Percentiles rank a stretch among this genome's conserved stretches.
These are phyloP conservation scores for Alethe castanea DNA, from an alignment of 2,113 vertebrate genomes.

Conservation along the genomic window DNA sequence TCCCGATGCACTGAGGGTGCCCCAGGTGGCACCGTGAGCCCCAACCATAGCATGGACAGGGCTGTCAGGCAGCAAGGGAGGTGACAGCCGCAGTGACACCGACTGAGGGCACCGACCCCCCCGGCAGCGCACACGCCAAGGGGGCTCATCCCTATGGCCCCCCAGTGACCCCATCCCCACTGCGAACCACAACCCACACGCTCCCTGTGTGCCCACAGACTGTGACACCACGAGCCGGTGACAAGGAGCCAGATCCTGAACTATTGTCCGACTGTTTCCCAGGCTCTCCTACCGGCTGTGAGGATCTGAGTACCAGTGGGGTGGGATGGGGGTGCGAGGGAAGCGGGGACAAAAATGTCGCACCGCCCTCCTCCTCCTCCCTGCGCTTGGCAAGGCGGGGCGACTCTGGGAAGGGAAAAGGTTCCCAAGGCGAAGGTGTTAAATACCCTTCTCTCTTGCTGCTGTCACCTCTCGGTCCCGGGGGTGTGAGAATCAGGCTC, in stretches of 20 bases:
- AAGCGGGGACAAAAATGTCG: neutral
- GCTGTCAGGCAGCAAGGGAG: neutral
- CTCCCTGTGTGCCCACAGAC: rapidly evolving
- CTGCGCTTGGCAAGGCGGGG: neutral
- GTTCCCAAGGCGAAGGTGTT: conserved; percentile 46
- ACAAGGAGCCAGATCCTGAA: neutral
- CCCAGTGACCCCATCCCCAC: rapidly evolving
- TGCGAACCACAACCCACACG: neutral
- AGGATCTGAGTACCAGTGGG: neutral
- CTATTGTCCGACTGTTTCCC: rapidly evolving
- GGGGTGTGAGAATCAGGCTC: conserved; percentile 53
- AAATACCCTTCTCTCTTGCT: conserved; percentile 40
- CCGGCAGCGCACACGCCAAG: rapidly evolving
- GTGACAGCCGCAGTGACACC: rapidly evolving
- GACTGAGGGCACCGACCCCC: neutral
- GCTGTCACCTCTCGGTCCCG: conserved; percentile 26
- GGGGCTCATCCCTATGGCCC: neutral
- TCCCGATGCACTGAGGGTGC: no score
- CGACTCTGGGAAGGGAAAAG: neutral
- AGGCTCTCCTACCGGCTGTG: rapidly evolving
- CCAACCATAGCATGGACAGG: neutral
- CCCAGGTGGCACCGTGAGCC: rapidly evolving
- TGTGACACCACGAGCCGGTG: neutral
- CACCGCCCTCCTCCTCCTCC: neutral
- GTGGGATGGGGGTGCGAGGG: neutral